Evolutionary conservation across 2,888 invertebrate genomes (phyloP).

Genomic region (Callinectes sapidus): DNA sequence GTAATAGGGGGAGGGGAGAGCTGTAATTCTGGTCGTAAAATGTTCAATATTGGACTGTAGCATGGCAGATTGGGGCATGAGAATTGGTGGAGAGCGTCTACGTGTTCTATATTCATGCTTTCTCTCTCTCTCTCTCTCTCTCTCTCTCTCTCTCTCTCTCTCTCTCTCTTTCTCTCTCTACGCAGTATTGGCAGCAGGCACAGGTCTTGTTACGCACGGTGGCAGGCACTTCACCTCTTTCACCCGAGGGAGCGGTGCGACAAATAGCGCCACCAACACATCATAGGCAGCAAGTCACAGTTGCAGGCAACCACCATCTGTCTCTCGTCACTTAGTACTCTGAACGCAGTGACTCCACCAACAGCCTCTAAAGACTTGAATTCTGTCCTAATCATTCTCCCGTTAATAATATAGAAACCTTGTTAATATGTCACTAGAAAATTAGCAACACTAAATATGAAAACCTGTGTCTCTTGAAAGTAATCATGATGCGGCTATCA

Average conservation of each 20-base stretch:
- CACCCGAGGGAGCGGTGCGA: not conserved
- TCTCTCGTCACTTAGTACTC: no score
- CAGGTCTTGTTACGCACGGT: not conserved
- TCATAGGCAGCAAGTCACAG: not conserved
- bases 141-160: not conserved
- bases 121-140: not conserved
- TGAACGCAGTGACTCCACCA: no score
- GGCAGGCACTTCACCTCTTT: not conserved
- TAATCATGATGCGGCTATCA: no score
- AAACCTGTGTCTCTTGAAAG: no score
- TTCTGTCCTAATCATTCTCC: no score
- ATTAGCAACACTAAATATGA: no score
- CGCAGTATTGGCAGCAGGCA: not conserved
- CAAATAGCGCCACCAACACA: not conserved
- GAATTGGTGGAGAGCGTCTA: not conserved
- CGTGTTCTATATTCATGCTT: not conserved
- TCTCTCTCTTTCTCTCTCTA: constrained; percentile 18
- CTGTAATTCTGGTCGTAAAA: not conserved
- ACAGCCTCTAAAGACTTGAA: no score
- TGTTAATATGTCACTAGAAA: no score
- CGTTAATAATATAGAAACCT: no score
- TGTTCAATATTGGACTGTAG: not conserved
- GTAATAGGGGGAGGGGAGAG: not conserved
- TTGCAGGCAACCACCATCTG: not conserved
- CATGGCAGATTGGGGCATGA: not conserved